Conservation (phyloP, 2,797 vertebrate species). For the Micrastur ruficollis region DNA sequence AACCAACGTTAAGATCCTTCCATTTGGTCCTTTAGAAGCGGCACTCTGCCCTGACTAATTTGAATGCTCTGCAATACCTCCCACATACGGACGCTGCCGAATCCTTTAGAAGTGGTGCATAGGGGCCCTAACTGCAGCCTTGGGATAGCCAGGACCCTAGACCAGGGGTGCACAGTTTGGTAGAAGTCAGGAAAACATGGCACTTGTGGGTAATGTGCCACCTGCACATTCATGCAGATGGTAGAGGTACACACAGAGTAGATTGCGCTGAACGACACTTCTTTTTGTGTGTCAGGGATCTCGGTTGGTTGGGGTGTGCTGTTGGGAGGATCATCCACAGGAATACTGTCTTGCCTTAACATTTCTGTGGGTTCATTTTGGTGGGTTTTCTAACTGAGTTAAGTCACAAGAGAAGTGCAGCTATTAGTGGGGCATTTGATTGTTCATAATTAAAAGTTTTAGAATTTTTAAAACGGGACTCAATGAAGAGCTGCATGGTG, state of each 20-base stretch:
- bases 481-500: not conserved
- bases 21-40: not conserved
- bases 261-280: not conserved
- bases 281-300: not conserved
- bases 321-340: accelerated
- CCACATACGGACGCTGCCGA: accelerated
- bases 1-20: not conserved
- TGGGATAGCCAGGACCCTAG: not conserved
- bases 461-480: not conserved
- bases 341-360: not conserved
- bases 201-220: not conserved
- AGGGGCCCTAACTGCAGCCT: not conserved
- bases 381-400: not conserved
- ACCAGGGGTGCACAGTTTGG: not conserved
- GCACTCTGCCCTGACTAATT: not conserved
- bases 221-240: too few species aligned
- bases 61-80: not conserved
- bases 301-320: not conserved
- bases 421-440: not conserved
- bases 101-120: accelerated
- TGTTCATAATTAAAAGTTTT: not conserved
- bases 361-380: not conserved
- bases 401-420: not conserved
- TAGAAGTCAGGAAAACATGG: not conserved
- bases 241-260: not conserved